Conservation (phyloP, 2,888 invertebrate species). For the Eupithecia tripunctaria region DNA sequence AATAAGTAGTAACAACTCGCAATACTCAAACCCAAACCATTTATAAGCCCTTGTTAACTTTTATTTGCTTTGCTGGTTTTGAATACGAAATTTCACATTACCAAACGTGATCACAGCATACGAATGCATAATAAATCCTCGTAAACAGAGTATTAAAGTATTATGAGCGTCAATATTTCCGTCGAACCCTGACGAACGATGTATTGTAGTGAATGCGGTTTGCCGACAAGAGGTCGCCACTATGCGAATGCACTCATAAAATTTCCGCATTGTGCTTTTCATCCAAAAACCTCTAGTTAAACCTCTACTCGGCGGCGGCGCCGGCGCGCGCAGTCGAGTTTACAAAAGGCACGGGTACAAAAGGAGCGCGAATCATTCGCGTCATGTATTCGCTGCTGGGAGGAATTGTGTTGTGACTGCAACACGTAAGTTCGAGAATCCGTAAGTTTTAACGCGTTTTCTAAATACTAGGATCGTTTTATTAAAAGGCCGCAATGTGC, state of each 20-base stretch:
- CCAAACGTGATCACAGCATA: constrained; percentile 38
- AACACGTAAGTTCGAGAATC: constrained; percentile 14
- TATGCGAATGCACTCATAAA: constrained; percentile 75
- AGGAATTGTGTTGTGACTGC: constrained; percentile 43
- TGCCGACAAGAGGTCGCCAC: constrained; percentile 56
- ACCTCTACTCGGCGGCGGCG: constrained; percentile 44
- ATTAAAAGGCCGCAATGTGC: no score
- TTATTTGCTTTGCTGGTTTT: constrained; percentile 33
- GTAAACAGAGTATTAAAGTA: constrained; percentile 45
- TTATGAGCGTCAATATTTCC: constrained; percentile 62
- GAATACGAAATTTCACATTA: constrained; percentile 38
- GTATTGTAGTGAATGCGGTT: constrained; percentile 64
- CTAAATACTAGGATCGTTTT: neutral
- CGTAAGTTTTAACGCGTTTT: constrained; percentile 33
- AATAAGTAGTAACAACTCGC: neutral
- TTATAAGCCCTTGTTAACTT: constrained; percentile 25
- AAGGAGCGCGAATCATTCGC: constrained; percentile 50
- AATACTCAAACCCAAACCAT: constrained; percentile 11
- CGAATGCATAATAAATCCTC: constrained; percentile 46
- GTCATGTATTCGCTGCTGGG: constrained; percentile 55
- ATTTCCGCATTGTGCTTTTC: constrained; percentile 73
- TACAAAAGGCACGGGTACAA: constrained; percentile 60
- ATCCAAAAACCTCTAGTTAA: constrained; percentile 60
- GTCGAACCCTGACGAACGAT: constrained; percentile 78
- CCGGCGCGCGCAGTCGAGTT: constrained; percentile 49